Conservation (phyloP, 1,140 invertebrate species). For the Euglossa dilemma region DNA sequence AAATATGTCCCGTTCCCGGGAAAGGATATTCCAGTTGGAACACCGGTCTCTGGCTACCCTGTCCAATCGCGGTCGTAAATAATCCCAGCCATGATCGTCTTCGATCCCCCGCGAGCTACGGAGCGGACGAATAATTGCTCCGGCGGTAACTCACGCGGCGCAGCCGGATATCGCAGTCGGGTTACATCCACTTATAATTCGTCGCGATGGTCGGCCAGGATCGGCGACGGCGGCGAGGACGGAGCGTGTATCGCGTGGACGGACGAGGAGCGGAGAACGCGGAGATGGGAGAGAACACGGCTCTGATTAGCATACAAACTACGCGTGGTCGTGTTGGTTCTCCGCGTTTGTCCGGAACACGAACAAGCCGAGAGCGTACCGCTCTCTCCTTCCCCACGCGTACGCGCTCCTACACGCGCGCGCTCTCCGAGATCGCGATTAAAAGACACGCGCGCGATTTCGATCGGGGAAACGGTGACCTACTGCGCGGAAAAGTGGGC, state of each 20-base stretch:
- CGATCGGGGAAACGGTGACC: not conserved
- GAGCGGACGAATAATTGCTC: not conserved
- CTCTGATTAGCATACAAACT: conserved; percentile 76
- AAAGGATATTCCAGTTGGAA: not conserved
- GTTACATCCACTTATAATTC: not conserved
- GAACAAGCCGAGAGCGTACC: conserved; percentile 4
- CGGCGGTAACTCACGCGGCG: not conserved
- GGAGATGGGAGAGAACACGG: conserved; percentile 68
- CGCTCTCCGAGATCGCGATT: conserved; percentile 11
- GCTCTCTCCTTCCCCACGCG: not conserved
- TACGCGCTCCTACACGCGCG: not conserved
- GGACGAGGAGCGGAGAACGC: conserved; percentile 32
- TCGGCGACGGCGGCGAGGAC: conserved; percentile 4
- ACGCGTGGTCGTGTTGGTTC: conserved; percentile 68
- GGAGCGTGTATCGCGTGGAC: conserved; percentile 2
- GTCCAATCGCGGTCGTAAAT: not conserved
- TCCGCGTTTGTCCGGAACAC: conserved; percentile 50
- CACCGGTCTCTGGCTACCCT: not conserved
- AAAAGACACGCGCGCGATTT: conserved; percentile 18
- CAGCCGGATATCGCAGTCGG: not conserved
- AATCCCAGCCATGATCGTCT: not conserved
- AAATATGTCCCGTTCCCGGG: not conserved
- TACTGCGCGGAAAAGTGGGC: not conserved
- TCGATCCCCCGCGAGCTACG: not conserved
- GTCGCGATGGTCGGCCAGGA: not conserved